Base-by-base conservation (phyloP, 2,113 vertebrate genomes). In the Montifringilla adamsi region DNA sequence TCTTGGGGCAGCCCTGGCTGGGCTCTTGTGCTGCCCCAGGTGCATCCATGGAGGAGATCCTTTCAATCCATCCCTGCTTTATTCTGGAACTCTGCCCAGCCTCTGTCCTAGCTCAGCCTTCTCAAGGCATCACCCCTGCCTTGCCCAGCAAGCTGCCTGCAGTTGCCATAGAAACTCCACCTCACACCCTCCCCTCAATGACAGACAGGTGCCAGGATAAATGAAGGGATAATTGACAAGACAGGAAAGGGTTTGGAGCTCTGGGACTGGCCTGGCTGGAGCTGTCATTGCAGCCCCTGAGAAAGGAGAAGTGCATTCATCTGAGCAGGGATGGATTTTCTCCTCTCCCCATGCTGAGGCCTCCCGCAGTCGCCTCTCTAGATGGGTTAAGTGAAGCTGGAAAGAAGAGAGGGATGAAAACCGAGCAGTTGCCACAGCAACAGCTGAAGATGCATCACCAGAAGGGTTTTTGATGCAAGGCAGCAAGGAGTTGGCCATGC, bases 171-270 rank as follows among this genome's bases (percentile, higher is more conserved):
- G 96, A 88, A 96, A 97, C 91, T 44, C 31, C 55, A 63, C 74
- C 89, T 94, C 39, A 5, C 44, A 69, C 85, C 84, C 87, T 92
- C 78, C 92, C 76, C 68, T 87, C 63, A 68, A 88, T 78, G 96
- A 97, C 9, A 93, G 96, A 46, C 94, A 96, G 94, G 95, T 95
- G 97, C 92, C 96, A 92, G 90, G 72, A 87, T 81, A 89, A 95
- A 69, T 9, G 79, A 92, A 73, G 2, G 31, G 90, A 90, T 85
- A 87, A 90, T 26, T 41, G 31, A 84, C 39, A 70, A 89, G 66
- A 8, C 1, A 67, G 67, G 47, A 69, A 72, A 78, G 49, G 85
- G 75, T 47, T 84, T 5, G 4, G 70, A 5, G 11, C 35, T 60
- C 31, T 58, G 81, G 84, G 30, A 30, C 28, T 84, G 93, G 92